phyloP scores from a whole-genome alignment of 2,797 vertebrate genomes.

The Enteromius trimaculatus region DNA sequence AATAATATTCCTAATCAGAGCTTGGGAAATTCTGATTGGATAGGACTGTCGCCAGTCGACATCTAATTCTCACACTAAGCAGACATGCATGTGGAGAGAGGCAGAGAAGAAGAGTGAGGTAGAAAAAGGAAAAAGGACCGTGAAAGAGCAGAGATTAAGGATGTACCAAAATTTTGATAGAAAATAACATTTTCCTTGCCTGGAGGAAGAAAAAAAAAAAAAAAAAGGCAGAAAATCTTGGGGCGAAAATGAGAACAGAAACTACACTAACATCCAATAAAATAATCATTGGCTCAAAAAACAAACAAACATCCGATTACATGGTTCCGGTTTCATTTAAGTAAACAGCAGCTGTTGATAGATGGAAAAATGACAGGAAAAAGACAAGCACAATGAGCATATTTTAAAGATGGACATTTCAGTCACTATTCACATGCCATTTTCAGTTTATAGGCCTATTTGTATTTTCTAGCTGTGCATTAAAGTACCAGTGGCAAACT shows the following conservation, averaged over 20 bases:
- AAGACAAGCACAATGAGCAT: not conserved
- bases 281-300: no score
- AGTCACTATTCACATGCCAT: not conserved
- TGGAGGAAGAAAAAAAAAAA: not conserved
- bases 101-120: slow-evolving; percentile 12
- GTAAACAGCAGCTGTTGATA: not conserved
- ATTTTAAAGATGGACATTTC: not conserved
- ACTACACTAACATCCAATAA: not conserved
- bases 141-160: not conserved
- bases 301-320: not conserved
- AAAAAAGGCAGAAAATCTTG: not conserved
- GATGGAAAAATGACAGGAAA: not conserved
- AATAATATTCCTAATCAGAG: slow-evolving; percentile 49
- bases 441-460: not conserved
- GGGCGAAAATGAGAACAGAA: not conserved
- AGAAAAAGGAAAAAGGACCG: not conserved
- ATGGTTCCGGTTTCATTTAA: not conserved
- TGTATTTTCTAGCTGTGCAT: not conserved
- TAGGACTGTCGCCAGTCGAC: slow-evolving; percentile 36
- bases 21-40: slow-evolving; percentile 46
- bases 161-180: not conserved
- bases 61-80: slow-evolving; percentile 43
- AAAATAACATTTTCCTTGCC: not conserved
- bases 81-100: slow-evolving; percentile 12
- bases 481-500: not conserved